Evolutionary conservation across 2,888 invertebrate species (phyloP).

Genomic region (Zygaena filipendulae): DNA sequence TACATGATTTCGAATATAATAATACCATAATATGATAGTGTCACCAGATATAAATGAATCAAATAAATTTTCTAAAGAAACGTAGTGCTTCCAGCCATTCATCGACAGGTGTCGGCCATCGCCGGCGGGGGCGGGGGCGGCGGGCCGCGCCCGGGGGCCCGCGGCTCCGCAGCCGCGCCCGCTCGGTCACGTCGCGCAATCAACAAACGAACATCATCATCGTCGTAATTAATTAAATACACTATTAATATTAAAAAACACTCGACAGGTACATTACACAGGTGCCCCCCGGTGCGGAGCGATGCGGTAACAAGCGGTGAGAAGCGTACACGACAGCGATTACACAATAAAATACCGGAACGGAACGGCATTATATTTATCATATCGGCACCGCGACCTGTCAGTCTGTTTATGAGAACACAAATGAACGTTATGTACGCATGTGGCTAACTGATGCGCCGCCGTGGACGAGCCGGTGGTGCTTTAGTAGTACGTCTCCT

Average conservation of each 20-base stretch:
- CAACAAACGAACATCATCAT: slow-evolving; percentile 20
- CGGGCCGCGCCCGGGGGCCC: slow-evolving; percentile 7
- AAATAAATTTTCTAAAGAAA: too few relatives aligned
- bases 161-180: slow-evolving; percentile 24
- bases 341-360: slow-evolving; percentile 46
- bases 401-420: slow-evolving; percentile 51
- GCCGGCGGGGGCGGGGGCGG: slow-evolving; percentile 18
- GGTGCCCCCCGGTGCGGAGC: slow-evolving; percentile 29
- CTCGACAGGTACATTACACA: slow-evolving; percentile 28
- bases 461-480: slow-evolving; percentile 42
- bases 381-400: slow-evolving; percentile 52
- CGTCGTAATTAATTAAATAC: slow-evolving; percentile 15
- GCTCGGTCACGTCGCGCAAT: slow-evolving; percentile 28
- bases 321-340: slow-evolving; percentile 59
- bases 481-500: slow-evolving; percentile 98
- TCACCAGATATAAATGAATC: too few relatives aligned
- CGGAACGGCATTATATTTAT: too few relatives aligned
- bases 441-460: slow-evolving; percentile 42
- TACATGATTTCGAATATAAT: too few relatives aligned
- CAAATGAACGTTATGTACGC: slow-evolving; percentile 55
- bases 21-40: too few relatives aligned
- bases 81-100: too few relatives aligned
- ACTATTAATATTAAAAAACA: slow-evolving; percentile 16
- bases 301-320: slow-evolving; percentile 56
- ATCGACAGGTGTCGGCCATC: slow-evolving; percentile 21